These are phyloP conservation scores for Nycticebus coucang DNA, from an alignment of 2,113 vertebrate species.

Conservation along the genomic window DNA sequence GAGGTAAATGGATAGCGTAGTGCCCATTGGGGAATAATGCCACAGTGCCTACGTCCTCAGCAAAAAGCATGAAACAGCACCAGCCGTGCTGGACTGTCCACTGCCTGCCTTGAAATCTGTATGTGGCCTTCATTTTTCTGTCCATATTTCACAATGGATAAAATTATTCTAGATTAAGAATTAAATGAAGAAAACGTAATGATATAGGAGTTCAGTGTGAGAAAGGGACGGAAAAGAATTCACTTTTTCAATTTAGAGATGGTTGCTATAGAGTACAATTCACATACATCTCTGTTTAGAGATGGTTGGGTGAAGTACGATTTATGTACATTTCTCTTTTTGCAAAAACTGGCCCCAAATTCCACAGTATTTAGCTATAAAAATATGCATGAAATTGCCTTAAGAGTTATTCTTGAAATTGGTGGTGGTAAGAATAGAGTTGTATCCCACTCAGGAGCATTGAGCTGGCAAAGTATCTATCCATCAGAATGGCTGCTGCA, in stretches of 20 bases:
- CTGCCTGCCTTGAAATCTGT: background rate
- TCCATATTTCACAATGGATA: background rate
- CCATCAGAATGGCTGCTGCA: background rate
- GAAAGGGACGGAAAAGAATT: background rate
- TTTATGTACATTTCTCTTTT: background rate
- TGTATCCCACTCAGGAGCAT: background rate
- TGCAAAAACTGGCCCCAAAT: background rate
- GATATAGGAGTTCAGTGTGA: background rate
- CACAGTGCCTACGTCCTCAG: too few species aligned
- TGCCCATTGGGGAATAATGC: background rate
- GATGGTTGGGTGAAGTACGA: background rate
- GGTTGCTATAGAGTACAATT: background rate
- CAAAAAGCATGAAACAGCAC: background rate
- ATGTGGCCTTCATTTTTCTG: background rate
- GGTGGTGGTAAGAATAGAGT: background rate
- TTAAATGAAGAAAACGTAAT: background rate
- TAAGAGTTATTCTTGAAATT: background rate
- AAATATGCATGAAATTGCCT: background rate
- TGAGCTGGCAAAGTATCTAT: background rate
- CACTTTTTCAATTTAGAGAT: background rate
- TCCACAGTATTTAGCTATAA: constrained; percentile 32
- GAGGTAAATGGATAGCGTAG: background rate
- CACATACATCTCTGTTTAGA: background rate
- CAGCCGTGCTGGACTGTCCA: background rate
- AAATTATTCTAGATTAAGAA: background rate